Evolutionary conservation across 2,113 vertebrate genomes (phyloP).

Genomic region (Ploceus nigricollis): DNA sequence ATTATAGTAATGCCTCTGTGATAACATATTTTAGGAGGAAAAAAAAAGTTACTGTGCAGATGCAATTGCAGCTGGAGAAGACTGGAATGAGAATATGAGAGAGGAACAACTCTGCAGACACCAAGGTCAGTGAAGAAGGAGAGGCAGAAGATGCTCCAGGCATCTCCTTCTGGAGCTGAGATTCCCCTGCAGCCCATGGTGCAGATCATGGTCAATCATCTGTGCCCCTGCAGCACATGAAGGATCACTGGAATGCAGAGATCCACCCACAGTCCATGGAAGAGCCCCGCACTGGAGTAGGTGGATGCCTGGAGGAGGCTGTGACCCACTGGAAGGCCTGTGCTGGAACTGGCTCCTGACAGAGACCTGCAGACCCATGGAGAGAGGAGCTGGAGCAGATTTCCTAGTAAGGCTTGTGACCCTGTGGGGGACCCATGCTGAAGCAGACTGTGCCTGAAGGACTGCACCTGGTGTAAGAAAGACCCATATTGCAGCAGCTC

Average conservation of each 20-base stretch:
- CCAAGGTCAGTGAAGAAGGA: background rate
- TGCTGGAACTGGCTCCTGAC: background rate
- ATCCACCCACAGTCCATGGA: background rate
- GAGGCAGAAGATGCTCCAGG: background rate
- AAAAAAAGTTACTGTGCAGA: background rate
- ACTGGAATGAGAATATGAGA: background rate
- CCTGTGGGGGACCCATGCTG: accelerated
- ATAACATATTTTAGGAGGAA: background rate
- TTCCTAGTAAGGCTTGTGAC: background rate
- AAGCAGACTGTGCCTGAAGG: background rate
- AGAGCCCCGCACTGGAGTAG: accelerated
- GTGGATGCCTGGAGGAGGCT: background rate
- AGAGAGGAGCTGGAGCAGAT: background rate
- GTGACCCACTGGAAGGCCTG: accelerated
- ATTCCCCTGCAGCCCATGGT: accelerated
- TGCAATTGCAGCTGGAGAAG: background rate
- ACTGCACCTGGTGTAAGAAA: background rate
- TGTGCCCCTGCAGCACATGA: background rate
- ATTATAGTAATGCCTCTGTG: background rate
- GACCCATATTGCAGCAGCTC: background rate
- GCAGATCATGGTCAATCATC: background rate
- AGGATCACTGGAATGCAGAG: accelerated
- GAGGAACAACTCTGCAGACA: background rate
- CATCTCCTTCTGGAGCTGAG: accelerated
- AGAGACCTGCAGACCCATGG: background rate